A percentile compares a stretch with the other conserved stretches of the same genome.
These are phyloP conservation scores for Macrophya annulata DNA, from an alignment of 2,888 invertebrate species.

Conservation along the genomic window DNA sequence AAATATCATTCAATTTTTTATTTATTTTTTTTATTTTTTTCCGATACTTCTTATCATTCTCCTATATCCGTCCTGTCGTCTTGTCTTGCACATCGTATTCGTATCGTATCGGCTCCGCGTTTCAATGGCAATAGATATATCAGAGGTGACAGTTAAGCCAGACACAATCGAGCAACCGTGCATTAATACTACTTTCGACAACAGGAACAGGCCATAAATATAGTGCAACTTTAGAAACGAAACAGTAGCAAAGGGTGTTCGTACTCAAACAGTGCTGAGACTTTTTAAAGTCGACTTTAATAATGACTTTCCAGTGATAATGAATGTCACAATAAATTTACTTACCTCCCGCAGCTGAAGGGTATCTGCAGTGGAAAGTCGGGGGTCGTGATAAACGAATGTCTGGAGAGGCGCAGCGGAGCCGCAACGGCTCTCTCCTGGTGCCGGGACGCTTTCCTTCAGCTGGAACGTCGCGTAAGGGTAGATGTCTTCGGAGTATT, in stretches of 20 bases:
- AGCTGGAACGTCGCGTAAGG: constrained; percentile 96
- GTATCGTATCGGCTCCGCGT: no score
- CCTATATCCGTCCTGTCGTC: not conserved
- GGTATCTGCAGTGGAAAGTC: constrained; percentile 88
- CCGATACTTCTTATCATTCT: not conserved
- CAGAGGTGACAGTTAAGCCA: constrained; percentile 36
- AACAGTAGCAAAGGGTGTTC: constrained; percentile 45
- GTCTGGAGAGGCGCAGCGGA: constrained; percentile 80
- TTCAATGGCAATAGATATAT: not conserved
- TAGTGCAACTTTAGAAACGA: constrained; percentile 32
- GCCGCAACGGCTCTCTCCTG: constrained; percentile 95
- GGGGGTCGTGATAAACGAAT: constrained; percentile 95
- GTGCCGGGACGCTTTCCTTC: constrained; percentile 87
- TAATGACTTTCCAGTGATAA: not conserved
- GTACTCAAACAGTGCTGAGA: constrained; percentile 24
- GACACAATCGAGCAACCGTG: constrained; percentile 53
- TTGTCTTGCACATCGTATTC: not conserved
- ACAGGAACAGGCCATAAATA: constrained; percentile 24
- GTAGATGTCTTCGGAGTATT: constrained; percentile 96
- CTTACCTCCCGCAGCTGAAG: constrained; percentile 88
- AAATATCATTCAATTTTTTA: not conserved
- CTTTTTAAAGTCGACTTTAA: not conserved
- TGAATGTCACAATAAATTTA: constrained; percentile 57
- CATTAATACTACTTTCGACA: constrained; percentile 27
- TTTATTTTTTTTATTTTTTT: not conserved